Base-by-base conservation (phyloP, 2,113 vertebrate species). In the Collichthys lucidus region DNA sequence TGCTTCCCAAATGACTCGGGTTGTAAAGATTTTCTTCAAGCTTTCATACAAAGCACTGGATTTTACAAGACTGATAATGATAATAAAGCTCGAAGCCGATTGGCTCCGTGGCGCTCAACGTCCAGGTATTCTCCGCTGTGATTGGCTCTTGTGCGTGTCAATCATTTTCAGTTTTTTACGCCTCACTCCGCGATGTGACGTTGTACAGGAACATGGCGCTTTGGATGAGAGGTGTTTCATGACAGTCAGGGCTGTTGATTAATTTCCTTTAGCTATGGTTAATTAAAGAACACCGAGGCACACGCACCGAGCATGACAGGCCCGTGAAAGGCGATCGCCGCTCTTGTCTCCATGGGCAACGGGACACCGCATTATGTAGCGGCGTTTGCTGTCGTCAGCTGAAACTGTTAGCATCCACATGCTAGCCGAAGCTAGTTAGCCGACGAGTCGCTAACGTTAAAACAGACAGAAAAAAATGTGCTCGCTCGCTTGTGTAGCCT, bases 161-260 rank as follows among this genome's bases (percentile, higher is more conserved):
- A 24, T 91, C 62, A 78, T 29, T 56, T 16, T 20, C 59, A 62
- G 71, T 1, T 40, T 7, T 47, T 50, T 24, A 80, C 91, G 84
- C 84, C 91, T 61, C 63, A 26, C 75, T 82, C 66, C 19, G 80
- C 82, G 86, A 85, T 73, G 88, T 93, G 85, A 92, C 80, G 85
- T 91, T 44, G 70, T 42, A 77, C 69, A 85, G 85, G 83, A 95
- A 95, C 91, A 96, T 96, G 95, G 94, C 95, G 95, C 91, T 92
- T 68, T 69, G 85, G 84, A 74, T 67, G 83, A 90, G 75, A 91
- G 89, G 74, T 73, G 90, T 88, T 91, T 92, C 86, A 75, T 90
- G 86, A 88, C 69, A 91, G 86, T 91, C 87, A 64, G 62, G 61
- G 74, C 74, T 83, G 70, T 87, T 76, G 76, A 85, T 80, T 87